Evolutionary conservation across 2,888 invertebrate genomes (phyloP), one percentile per base, ranked within the genome.

Genomic region (Pristionchus fissidentatus): DNA sequence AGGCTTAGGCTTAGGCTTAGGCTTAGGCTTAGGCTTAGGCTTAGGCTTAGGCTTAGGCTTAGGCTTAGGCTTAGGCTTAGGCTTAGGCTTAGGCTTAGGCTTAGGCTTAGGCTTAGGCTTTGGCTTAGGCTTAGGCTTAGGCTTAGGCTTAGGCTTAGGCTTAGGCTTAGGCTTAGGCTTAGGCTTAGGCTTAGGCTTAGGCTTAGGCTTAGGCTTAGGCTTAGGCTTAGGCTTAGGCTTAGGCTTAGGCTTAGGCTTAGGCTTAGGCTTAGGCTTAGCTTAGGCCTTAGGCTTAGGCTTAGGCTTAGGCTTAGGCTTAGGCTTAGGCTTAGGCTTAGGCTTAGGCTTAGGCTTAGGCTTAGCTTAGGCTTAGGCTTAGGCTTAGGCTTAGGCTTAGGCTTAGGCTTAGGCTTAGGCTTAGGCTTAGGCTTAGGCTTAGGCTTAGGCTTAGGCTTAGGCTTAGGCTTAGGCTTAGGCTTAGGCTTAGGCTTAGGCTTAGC

Each of bases 1-100:
- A 60, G 60, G 60, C 60, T 60, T 60, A 60, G 60, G 60, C 60
- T 60, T 60, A 60, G 60, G 60, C 60, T 60, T 60, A 60, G 60
- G 60, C 60, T 60, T 60, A 60, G 60, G 60, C 60, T 60, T 60
- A 60, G 60, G 60, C 60, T 60, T 60, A 60, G 60, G 60, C 60
- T 60, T 60, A 60, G 60, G 60, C 60, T 60, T 60, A 60, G 60
- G 60, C 60, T 60, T 60, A 60, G 60, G 60, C 60, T 60, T 60
- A 60, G 60, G 60, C 60, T 60, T 60, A 60, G 60, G 60, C 60
- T 60, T 60, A 60, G 60, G 60, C 60, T 60, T 60, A 60, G 60
- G 60, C 60, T 60, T 60, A 60, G 60, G 60, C 60, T 60, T 60
- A 60, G 60, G 60, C 60, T 60, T 60, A 60, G 60, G 60, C 60